phyloP scores from a whole-genome alignment of 2,888 invertebrate genomes.

The Bombyx huttoni region DNA sequence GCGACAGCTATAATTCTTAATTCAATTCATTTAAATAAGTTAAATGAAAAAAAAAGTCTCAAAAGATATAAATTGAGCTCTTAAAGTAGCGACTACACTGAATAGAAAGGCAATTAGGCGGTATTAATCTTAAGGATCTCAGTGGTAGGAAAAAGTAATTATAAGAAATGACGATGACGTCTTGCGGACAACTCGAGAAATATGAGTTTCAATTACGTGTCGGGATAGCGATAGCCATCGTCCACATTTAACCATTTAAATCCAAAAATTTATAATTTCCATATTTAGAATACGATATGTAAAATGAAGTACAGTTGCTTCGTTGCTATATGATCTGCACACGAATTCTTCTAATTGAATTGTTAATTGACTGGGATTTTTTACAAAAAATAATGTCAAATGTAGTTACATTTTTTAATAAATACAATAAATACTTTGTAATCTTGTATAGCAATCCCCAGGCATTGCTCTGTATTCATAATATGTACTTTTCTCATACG shows the following conservation, averaged over 20 bases:
- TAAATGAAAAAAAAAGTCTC: slow-evolving; percentile 21
- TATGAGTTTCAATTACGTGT: slow-evolving; percentile 22
- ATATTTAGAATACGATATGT: background rate
- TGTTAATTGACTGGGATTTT: no score
- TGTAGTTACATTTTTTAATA: no score
- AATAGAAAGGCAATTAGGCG: slow-evolving; percentile 56
- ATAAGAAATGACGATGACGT: slow-evolving; percentile 53
- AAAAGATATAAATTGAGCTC: slow-evolving; percentile 40
- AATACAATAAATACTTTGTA: no score
- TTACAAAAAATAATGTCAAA: no score
- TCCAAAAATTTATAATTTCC: background rate
- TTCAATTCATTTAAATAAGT: slow-evolving; percentile 20
- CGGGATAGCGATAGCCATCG: slow-evolving; percentile 6
- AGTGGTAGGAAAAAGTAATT: slow-evolving; percentile 45
- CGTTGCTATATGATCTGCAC: no score
- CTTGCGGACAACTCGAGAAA: slow-evolving; percentile 34
- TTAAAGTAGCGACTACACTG: slow-evolving; percentile 34
- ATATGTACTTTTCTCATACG: no score
- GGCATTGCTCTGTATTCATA: no score
- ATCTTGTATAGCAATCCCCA: no score
- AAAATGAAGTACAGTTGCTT: no score
- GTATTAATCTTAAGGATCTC: slow-evolving; percentile 43
- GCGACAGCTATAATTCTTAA: background rate
- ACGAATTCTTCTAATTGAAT: no score
- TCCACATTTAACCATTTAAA: background rate